Base-by-base conservation (phyloP, 53 echinoderm and acorn worm species). In the Temnopleurus reevesii region DNA sequence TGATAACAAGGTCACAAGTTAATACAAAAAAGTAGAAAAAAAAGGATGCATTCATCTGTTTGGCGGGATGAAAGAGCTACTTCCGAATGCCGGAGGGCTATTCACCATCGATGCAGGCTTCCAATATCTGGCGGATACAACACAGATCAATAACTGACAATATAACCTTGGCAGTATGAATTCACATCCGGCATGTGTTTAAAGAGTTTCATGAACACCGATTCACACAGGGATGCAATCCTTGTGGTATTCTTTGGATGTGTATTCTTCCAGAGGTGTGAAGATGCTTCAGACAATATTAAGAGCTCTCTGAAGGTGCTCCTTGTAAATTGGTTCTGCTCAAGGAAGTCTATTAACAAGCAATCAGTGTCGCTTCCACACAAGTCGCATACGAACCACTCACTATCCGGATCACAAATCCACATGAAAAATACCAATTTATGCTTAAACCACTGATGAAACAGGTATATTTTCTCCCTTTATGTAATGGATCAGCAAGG, bases 101-200 rank as follows among this genome's bases (percentile, higher is more conserved):
- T 71, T 71, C 71, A 71, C 41, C 41, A n/a, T n/a, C n/a, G n/a
- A n/a, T n/a, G n/a, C n/a, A n/a, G n/a, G n/a, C n/a, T n/a, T n/a
- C n/a, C n/a, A 5, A 71, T 36, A 36, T 38, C 41, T 41, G 28
- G 41, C 41, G 36, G 71, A 71, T 71, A 10, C n/a, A 12, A 21
- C 41, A 13, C 36, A 4, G 41, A 41, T 71, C 71, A 71, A 71
- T 71, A 71, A 21, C 71, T 71, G 43, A 71, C 71, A 71, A 71
- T 71, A 71, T 15, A 27, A 13, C 71, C 71, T 71, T 71, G 71
- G 71, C 71, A 38, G n/a, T 38, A n/a, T n/a, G n/a, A n/a, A n/a
- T n/a, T n/a, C n/a, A 71, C 41, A 71, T 71, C 71, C 71, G 38
- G 71, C 71, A 71, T 71, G 36, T 71, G 41, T 41, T 71, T 41